Percentiles rank a stretch among this genome's conserved stretches.
These are phyloP conservation scores for Aspidiotus destructor DNA, from an alignment of 2,888 invertebrate species.

Conservation along the genomic window DNA sequence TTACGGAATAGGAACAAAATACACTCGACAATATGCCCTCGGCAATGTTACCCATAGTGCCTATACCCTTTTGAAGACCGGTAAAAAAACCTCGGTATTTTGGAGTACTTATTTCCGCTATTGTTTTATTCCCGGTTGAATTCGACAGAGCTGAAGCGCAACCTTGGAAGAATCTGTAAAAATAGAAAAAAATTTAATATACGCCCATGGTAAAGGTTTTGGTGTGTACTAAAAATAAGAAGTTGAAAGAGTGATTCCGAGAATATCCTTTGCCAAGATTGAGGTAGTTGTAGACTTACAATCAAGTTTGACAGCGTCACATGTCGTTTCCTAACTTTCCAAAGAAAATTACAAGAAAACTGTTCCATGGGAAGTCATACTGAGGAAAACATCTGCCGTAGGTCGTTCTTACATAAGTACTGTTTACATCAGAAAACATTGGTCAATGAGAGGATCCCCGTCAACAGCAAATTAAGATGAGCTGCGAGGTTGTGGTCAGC, in stretches of 20 bases:
- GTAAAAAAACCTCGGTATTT: conserved; percentile 11
- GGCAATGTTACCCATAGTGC: conserved; percentile 7
- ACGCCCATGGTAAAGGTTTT: too few relatives aligned
- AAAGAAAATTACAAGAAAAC: too few relatives aligned
- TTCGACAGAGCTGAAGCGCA: conserved; percentile 10
- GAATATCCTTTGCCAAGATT: not conserved
- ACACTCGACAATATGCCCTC: conserved; percentile 5
- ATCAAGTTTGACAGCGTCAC: too few relatives aligned
- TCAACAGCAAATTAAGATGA: too few relatives aligned
- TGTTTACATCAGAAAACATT: too few relatives aligned
- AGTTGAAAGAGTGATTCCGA: not conserved
- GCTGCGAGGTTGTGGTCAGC: too few relatives aligned
- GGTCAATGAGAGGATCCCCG: too few relatives aligned
- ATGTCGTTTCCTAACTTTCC: not conserved
- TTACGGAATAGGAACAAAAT: not conserved
- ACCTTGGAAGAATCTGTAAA: conserved; percentile 16
- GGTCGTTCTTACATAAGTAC: too few relatives aligned
- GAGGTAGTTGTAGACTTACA: too few relatives aligned
- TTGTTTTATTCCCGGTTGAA: conserved; percentile 4
- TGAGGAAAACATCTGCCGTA: too few relatives aligned
- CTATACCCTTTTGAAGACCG: conserved; percentile 3
- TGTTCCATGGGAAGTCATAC: too few relatives aligned
- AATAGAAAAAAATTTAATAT: not conserved
- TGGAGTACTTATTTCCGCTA: conserved; percentile 15
- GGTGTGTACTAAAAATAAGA: too few relatives aligned